Percentiles rank a stretch among this genome's conserved stretches.
These are phyloP conservation scores for Aradophagus sp. DNA, from an alignment of 1,140 invertebrate species.

Conservation along the genomic window DNA sequence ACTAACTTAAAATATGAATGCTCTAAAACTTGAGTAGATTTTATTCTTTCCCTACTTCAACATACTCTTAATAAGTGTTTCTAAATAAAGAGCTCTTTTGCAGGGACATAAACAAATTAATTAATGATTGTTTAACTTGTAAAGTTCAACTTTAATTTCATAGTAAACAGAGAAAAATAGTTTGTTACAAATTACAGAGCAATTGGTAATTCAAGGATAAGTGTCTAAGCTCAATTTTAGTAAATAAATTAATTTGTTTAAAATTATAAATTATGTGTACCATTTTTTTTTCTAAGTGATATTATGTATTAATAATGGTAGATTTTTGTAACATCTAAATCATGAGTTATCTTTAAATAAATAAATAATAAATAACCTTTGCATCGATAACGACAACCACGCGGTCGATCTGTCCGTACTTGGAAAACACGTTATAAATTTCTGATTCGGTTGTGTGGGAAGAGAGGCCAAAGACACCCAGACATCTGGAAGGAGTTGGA, in stretches of 20 bases:
- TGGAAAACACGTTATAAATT: constrained; percentile 93
- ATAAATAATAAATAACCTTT: constrained; percentile 79
- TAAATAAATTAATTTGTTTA: too few species aligned
- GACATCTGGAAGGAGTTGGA: constrained; percentile 89
- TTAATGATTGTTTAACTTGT: too few species aligned
- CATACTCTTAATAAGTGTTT: constrained; percentile 3
- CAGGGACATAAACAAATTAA: too few species aligned
- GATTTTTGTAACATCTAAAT: too few species aligned
- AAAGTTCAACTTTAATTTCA: constrained; percentile 6
- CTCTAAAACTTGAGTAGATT: constrained; percentile 72
- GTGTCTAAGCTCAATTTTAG: too few species aligned
- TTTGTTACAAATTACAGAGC: too few species aligned
- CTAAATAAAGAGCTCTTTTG: constrained; percentile 10
- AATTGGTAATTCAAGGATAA: too few species aligned
- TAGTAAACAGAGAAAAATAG: too few species aligned
- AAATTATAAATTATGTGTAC: too few species aligned
- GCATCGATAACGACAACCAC: constrained; percentile 97
- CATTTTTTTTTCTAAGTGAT: too few species aligned
- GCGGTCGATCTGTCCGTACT: constrained; percentile 93
- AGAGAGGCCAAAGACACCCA: constrained; percentile 96
- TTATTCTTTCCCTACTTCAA: constrained; percentile 57
- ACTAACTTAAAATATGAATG: constrained; percentile 59
- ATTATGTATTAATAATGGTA: too few species aligned
- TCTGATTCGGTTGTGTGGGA: constrained; percentile 94
- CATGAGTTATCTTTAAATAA: too few species aligned